These are phyloP conservation scores for Petrolisthes manimaculis DNA, from an alignment of 2,888 invertebrate genomes.

Conservation along the genomic window DNA sequence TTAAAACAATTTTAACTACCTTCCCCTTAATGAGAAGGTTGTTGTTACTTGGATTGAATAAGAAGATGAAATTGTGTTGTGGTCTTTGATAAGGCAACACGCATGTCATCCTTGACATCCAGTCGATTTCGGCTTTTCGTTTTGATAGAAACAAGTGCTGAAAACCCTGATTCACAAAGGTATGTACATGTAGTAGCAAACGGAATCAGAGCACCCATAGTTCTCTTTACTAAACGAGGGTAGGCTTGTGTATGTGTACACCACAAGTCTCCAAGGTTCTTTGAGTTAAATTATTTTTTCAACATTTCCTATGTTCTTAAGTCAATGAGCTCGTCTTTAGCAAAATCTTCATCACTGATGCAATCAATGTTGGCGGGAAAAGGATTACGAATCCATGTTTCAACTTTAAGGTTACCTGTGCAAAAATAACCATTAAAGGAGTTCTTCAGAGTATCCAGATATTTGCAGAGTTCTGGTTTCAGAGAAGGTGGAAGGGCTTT, in stretches of 20 bases:
- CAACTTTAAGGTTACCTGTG: slow-evolving; percentile 10
- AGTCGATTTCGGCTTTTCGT: no score
- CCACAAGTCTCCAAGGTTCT: slow-evolving; percentile 35
- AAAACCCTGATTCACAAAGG: slow-evolving; percentile 27
- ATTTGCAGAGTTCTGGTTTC: slow-evolving; percentile 10
- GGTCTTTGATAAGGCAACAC: no score
- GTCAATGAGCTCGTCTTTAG: neutral
- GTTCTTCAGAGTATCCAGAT: slow-evolving; percentile 19
- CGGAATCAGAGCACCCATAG: slow-evolving; percentile 22
- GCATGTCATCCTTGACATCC: no score
- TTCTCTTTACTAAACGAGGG: slow-evolving; percentile 36
- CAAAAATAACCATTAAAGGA: slow-evolving; percentile 16
- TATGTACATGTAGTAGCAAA: no score
- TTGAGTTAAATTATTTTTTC: slow-evolving; percentile 18
- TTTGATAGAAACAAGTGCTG: slow-evolving; percentile 36
- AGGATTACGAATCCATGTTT: slow-evolving; percentile 26
- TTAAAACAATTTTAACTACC: no score
- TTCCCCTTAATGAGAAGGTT: no score
- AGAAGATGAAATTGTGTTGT: no score
- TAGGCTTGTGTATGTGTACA: slow-evolving; percentile 30
- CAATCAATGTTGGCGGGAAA: slow-evolving; percentile 17
- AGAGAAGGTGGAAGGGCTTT: slow-evolving; percentile 22
- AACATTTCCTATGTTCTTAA: slow-evolving; percentile 19
- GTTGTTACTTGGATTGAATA: no score
- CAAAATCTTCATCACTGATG: slow-evolving; percentile 27